Evolutionary conservation across 2,888 invertebrate species (phyloP), one percentile per base, ranked within the genome.

Genomic region (Tortrix viridana): DNA sequence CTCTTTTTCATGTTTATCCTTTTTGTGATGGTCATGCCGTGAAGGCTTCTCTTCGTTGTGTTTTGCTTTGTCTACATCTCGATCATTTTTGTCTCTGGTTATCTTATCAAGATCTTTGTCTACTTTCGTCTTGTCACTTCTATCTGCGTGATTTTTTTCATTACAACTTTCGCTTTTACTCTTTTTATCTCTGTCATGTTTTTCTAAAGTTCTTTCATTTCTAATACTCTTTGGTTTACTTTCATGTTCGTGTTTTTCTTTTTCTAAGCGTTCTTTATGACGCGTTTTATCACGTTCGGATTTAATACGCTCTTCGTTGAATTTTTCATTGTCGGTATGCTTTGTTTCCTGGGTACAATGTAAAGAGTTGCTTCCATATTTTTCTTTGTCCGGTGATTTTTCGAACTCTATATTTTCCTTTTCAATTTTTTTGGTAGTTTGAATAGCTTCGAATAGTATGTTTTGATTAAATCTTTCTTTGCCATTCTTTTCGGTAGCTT

Each of bases 371-470:
- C 62, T 72, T 58, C 67, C 50, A 60, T 81, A 78, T 69, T 89
- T 92, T 41, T 89, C 87, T 67, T 87, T 90, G 43, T 89, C 89
- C 46, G 79, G 68, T 54, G 76, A 69, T 74, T 87, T 87, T 60
- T 89, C 92, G 65, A 84, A 84, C 67, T 92, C 87, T 26, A 90
- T 84, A 69, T 92, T 89, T 71, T 93, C 93, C 73, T 92, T 91
- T 74, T 86, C 84, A 60, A 76, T 67, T 71, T 84, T 84, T 18
- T 79, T 79, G 47, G 73, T 78, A 44, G 73, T 77, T 38, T 82
- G 82, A 59, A 79, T 77, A 14, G 68, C 69, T 63, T 79, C 77
- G 44, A 78, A 66, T 38, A 73, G 60, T 47, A 69, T 67, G 66
- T 71, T 78, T 65, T 79, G 73, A 70, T 75, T 81, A 60, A 68